These are phyloP conservation scores for Phrynocephalus versicolor DNA, from an alignment of 2,113 vertebrate species.

Conservation along the genomic window DNA sequence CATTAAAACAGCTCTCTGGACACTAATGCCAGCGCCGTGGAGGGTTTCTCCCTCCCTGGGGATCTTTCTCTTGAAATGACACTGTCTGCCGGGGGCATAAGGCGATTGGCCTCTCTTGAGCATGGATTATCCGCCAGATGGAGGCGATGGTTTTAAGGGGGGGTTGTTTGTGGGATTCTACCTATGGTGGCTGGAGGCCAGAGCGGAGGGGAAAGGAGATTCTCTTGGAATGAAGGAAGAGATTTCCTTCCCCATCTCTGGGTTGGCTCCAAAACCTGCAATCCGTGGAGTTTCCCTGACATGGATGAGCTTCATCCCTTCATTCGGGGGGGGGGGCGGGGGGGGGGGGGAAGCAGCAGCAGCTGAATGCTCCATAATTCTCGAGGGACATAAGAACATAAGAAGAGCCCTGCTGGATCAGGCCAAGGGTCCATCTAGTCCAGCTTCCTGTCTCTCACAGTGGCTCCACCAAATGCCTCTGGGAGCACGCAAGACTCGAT, in stretches of 20 bases:
- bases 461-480: too few relatives aligned
- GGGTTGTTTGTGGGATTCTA: not conserved
- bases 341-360: not conserved
- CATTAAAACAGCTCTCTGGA: not conserved
- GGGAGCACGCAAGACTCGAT: too few relatives aligned
- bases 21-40: not conserved
- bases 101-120: conserved; percentile 11
- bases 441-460: too few relatives aligned
- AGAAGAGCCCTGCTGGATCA: too few relatives aligned
- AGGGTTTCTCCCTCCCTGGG: not conserved
- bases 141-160: not conserved
- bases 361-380: not conserved
- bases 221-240: not conserved
- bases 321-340: not conserved
- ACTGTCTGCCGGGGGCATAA: not conserved
- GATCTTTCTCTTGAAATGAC: not conserved
- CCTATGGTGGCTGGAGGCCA: not conserved
- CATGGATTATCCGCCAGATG: conserved; percentile 21
- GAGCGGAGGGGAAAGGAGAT: not conserved
- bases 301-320: not conserved
- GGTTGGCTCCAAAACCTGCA: not conserved
- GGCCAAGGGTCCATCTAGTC: too few relatives aligned
- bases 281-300: too few relatives aligned
- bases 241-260: not conserved
- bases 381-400: too few relatives aligned